Base-by-base conservation (phyloP, 2,888 invertebrate genomes). In the Frankliniella fusca region DNA sequence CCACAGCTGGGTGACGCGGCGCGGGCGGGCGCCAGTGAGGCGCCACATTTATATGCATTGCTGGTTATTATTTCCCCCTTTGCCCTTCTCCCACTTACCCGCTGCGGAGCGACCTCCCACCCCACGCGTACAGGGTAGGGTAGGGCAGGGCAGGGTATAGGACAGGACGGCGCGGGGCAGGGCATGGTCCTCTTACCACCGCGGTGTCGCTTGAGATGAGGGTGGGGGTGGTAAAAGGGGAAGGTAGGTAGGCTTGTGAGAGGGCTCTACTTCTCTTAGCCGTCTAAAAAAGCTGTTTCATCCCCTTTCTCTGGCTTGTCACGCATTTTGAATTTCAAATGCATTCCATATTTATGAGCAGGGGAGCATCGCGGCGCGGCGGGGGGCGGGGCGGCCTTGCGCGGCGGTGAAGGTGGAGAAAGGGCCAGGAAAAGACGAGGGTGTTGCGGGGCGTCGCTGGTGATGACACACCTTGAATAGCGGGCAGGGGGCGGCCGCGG, bases 281-380 rank as follows among this genome's bases (percentile, higher is more conserved):
- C 70, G 70, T 70, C 70, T 70, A 23, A 70, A 70, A 70, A 70
- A 70, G 70, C 70, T 70, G 70, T 70, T 70, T 70, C 70, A 70
- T 70, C 70, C 70, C 70, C 70, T 70, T 70, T 70, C 70, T 70
- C 70, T 70, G n/a, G 70, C 70, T 70, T 70, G 70, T 70, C 70
- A 70, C 70, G 70, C 70, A 70, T 70, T 70, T 70, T 70, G 70
- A 70, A 70, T 70, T 70, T 70, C 70, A 70, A 70, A 70, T 70
- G 70, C 70, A 70, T 70, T 70, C 70, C 70, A 70, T 70, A 70
- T 70, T 70, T 70, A 70, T 70, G 70, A 70, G 70, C 70, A n/a
- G 70, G 70, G 70, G 23, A 23, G n/a, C n/a, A 10, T 54, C 54
- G 7, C 15, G 54, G 54, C 7, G 54, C 15, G 54, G 10, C 15